Base-by-base conservation (phyloP, 2,797 vertebrate species). In the Malacoctenus gilli region DNA sequence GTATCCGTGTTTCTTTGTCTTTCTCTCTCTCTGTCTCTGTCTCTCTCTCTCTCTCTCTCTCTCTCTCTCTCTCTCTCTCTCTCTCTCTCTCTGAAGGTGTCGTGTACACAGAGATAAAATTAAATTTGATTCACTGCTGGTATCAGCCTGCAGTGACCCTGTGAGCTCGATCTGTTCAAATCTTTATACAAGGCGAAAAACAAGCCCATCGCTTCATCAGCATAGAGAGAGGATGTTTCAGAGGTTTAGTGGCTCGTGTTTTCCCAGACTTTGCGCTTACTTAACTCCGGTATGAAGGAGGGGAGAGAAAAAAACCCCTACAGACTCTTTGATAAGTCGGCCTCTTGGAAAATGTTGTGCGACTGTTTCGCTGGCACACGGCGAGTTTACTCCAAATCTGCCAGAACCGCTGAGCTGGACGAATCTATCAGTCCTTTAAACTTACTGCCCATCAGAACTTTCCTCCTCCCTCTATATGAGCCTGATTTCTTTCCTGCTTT, bases 291-390 rank as follows among this genome's bases (percentile, higher is more conserved):
- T n/a, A n/a, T n/a, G n/a, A n/a, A n/a, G n/a, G n/a, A n/a, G n/a
- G n/a, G n/a, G n/a, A n/a, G n/a, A n/a, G 3, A 57, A 34, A 44
- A 57, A 59, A 64, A 58, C 64, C n/a, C n/a, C n/a, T 54, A 48
- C 32, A 13, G 14, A 8, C 12, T 23, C 13, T 60, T 68, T 77
- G 53, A 62, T 63, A 69, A 55, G 46, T 69, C 40, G 38, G 23
- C 25, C 22, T 30, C 39, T 25, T 54, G 28, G 16, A 75, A 57
- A 39, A 28, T 66, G 48, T 70, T 32, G 52, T 21, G 20, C 31
- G 38, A 53, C 35, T 56, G 43, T 68, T 16, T 23, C 44, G 30
- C 13, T 53, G 39, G 37, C 3, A 40, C 43, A 49, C 7, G 32
- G 37, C 54, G 16, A 18, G 35, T 39, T 52, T 32, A 22, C 31